Conservation (phyloP, 1,140 invertebrate species). For the Zaprionus kolodkinae region DNA sequence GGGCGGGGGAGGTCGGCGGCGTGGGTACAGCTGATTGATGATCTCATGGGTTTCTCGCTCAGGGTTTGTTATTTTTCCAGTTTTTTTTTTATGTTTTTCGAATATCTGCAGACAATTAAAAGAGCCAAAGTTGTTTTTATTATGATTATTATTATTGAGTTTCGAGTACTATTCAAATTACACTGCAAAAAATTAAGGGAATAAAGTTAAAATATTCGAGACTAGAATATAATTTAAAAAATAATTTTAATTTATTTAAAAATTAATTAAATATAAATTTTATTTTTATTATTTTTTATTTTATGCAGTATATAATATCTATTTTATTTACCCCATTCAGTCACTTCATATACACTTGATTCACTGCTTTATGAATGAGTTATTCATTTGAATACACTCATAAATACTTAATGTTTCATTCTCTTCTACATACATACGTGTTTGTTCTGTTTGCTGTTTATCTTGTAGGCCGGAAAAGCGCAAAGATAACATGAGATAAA, state of each 20-base stretch:
- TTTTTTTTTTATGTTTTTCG: constrained; percentile 1
- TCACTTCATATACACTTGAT: background rate
- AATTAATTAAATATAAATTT: no score
- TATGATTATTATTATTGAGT: background rate
- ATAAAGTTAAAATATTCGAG: no score
- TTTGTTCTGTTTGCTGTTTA: constrained; percentile 52
- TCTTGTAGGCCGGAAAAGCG: constrained; percentile 69
- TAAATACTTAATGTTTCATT: constrained; percentile 11
- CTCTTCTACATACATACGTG: constrained; percentile 13
- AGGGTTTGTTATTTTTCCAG: background rate
- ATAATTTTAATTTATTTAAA: no score
- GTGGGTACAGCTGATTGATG: constrained; percentile 42
- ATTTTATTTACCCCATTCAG: background rate
- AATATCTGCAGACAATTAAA: constrained; percentile 27
- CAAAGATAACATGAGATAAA: constrained; percentile 59
- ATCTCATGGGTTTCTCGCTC: constrained; percentile 41
- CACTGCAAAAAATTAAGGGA: background rate
- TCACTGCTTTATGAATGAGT: background rate
- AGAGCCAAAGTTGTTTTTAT: background rate
- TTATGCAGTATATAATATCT: no score
- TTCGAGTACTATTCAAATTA: background rate
- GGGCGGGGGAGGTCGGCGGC: background rate
- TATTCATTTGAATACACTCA: constrained; percentile 9
- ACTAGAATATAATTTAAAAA: no score
- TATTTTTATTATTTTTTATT: no score